Evolutionary conservation across 2,797 vertebrate species (phyloP), one percentile per base, ranked within the genome.

Genomic region (Sylvia borin): DNA sequence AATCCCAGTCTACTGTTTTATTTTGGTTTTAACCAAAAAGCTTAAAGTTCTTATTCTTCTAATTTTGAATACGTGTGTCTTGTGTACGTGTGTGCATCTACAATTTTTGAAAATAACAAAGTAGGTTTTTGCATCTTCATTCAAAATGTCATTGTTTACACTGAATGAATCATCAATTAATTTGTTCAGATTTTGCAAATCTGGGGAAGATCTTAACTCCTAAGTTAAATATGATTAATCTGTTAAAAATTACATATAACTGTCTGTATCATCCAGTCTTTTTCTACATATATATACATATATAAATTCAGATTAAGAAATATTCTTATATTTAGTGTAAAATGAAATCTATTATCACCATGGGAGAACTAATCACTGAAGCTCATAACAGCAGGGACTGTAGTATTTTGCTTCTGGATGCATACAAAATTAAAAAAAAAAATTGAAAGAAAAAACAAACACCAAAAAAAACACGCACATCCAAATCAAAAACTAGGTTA

Each of bases 151-250:
- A 38, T 74, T 92, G 20, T 11, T 66, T 88, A 67, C 13, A 78
- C 64, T 82, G 81, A 51, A 76, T 51, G 22, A 77, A 75, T 73
- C 70, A 65, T 70, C 27, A 92, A 53, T 82, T 87, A 36, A 68
- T 53, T 92, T 78, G 67, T 50, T 88, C 73, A 64, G 51, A 85
- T 94, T 93, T 83, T n/a, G 26, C 11, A 90, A 70, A 95, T 55
- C 47, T 24, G 19, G 57, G 43, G 71, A 88, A 79, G 55, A 91
- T 64, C 24, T 68, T 81, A 66, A 48, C 27, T 70, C 26, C 42
- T 48, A 9, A 50, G 8, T 79, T 60, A 94, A 48, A 93, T 48
- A 21, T 81, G 17, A 92, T 55, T 45, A 5, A 3, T 29, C 54
- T 12, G 42, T 57, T 51, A 64, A 84, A 94, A 92, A 76, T 18